Evolutionary conservation across 2,888 invertebrate species (phyloP).

Genomic region (Chloroclysta siterata): DNA sequence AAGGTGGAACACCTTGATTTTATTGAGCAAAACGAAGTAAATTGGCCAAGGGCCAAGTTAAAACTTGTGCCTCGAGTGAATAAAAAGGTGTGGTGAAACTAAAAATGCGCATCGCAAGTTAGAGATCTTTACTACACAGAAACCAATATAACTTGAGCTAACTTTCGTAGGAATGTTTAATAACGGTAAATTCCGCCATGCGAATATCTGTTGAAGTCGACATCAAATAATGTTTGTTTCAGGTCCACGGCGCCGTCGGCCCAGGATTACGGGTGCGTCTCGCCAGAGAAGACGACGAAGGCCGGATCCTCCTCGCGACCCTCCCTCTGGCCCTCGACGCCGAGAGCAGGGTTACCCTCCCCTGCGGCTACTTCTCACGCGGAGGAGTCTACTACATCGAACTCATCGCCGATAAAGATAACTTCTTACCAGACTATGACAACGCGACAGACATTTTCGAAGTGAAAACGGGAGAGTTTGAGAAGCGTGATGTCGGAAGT

Average conservation of each 20-base stretch:
- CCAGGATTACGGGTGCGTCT: constrained; percentile 71
- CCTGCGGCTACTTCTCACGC: constrained; percentile 90
- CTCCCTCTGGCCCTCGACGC: constrained; percentile 82
- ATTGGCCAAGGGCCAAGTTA: no score
- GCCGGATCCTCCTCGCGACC: constrained; percentile 67
- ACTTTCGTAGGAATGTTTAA: background rate
- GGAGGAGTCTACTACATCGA: constrained; percentile 87
- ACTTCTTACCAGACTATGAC: constrained; percentile 60
- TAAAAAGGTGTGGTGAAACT: no score
- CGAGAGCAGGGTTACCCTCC: constrained; percentile 82
- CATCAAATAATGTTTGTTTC: background rate
- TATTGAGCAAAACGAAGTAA: no score
- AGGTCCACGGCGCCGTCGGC: constrained; percentile 84
- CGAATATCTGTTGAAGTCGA: background rate
- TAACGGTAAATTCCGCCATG: background rate
- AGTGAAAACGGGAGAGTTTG: constrained; percentile 27
- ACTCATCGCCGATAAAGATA: constrained; percentile 69
- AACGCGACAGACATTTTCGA: constrained; percentile 51
- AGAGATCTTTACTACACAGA: no score
- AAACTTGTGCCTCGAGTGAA: no score
- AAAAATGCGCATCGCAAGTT: no score
- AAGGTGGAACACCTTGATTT: no score
- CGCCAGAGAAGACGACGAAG: constrained; percentile 80
- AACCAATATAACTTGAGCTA: no score
- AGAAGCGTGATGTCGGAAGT: constrained; percentile 36